These are phyloP conservation scores for Manis javanica DNA, from an alignment of 2,797 vertebrate species.

Conservation along the genomic window DNA sequence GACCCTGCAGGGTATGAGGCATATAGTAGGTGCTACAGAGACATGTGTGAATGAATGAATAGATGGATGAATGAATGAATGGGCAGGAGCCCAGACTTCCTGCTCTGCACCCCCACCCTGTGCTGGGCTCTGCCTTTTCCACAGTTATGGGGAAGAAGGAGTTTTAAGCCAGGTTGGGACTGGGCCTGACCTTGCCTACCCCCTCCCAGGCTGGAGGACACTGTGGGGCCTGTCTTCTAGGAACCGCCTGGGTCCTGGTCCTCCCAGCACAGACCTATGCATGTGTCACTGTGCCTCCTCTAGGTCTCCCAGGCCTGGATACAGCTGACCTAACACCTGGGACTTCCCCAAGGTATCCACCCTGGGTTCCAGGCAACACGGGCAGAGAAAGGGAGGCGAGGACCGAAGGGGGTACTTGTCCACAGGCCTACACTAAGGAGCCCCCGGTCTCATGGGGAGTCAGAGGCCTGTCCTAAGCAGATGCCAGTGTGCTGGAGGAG, in stretches of 20 bases:
- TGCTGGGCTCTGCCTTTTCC: no score
- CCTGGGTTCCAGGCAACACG: not conserved
- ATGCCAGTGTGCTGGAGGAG: rapidly evolving
- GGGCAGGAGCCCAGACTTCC: not conserved
- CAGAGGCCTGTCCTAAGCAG: not conserved
- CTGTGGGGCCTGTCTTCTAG: not conserved
- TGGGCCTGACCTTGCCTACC: not conserved
- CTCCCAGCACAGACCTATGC: not conserved
- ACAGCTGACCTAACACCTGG: not conserved
- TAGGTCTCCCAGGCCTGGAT: not conserved
- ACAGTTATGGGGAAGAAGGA: no score
- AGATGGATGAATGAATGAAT: not conserved
- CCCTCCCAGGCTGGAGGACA: not conserved
- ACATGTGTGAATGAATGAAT: not conserved
- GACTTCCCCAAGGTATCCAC: not conserved
- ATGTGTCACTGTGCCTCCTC: not conserved
- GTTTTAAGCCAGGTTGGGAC: no score
- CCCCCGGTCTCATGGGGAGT: not conserved
- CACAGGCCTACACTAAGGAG: no score
- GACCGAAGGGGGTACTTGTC: not conserved
- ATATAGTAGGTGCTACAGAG: not conserved
- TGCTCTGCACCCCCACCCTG: not conserved
- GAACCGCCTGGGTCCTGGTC: not conserved
- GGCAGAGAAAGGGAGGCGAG: not conserved
- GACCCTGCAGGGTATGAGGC: not conserved